These are phyloP conservation scores for Phylloscopus trochiloides DNA, from an alignment of 2,113 vertebrate species.

Conservation along the genomic window DNA sequence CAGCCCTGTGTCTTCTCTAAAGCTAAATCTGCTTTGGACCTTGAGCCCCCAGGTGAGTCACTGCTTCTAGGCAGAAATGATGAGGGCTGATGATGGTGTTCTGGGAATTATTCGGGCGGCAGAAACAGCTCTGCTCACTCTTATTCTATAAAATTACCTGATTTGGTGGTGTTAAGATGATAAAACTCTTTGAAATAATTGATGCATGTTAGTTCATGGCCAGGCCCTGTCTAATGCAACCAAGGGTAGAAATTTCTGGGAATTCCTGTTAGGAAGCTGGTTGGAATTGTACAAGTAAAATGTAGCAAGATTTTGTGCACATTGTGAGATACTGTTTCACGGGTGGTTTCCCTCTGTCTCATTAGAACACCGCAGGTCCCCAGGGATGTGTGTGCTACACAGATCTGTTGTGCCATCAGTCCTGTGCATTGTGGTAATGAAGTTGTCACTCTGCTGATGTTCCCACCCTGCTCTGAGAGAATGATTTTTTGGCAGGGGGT, in stretches of 20 bases:
- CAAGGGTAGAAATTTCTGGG: not conserved
- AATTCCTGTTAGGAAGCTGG: not conserved
- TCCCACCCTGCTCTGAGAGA: not conserved
- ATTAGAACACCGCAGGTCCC: not conserved
- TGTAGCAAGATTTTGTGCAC: not conserved
- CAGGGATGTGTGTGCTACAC: not conserved
- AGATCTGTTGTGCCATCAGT: not conserved
- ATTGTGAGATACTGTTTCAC: not conserved
- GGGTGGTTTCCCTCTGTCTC: not conserved
- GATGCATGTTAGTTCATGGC: not conserved
- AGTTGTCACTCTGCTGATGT: not conserved
- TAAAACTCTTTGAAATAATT: not conserved
- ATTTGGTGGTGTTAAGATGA: not conserved
- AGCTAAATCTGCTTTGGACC: slow-evolving; percentile 17
- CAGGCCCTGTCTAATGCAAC: not conserved
- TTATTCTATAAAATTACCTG: not conserved
- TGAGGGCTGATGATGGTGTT: not conserved
- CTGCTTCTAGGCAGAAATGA: not conserved
- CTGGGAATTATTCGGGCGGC: not conserved
- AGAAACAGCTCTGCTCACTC: not conserved
- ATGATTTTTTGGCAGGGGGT: slow-evolving; percentile 82
- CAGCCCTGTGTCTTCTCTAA: not conserved
- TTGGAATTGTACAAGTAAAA: not conserved
- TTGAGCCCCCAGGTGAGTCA: slow-evolving; percentile 27
- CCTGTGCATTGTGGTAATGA: not conserved